Evolutionary conservation across 2,797 vertebrate genomes (phyloP).

Genomic region (Lithobates pipiens): DNA sequence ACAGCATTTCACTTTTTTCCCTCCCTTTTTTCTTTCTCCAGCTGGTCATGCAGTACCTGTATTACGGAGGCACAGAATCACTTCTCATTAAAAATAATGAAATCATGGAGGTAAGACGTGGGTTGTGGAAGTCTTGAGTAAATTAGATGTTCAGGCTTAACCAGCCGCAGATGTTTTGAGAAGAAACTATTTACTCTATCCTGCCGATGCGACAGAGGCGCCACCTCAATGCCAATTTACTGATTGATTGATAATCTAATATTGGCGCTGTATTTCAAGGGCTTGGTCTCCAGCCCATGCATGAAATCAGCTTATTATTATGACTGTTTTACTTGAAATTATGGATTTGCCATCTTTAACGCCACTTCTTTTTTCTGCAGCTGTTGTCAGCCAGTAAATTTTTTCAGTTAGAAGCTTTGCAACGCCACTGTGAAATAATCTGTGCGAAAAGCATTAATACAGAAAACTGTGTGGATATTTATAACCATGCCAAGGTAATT

Average conservation of each 20-base stretch:
- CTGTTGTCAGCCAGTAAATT: conserved; percentile 97
- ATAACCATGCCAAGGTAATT: conserved; percentile 93
- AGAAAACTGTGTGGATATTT: conserved; percentile 97
- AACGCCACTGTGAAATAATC: conserved; percentile 99
- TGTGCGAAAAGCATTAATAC: conserved; percentile 97
- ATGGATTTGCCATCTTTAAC: background rate
- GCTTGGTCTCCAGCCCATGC: background rate
- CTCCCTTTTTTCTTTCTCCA: conserved; percentile 75
- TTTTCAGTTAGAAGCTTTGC: conserved; percentile 97
- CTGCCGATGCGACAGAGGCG: background rate
- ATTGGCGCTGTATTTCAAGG: conserved; percentile 1
- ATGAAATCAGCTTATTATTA: conserved; percentile 25
- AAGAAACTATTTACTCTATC: conserved; percentile 12
- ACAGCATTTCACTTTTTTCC: conserved; percentile 40
- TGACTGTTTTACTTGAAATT: background rate
- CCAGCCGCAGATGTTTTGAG: conserved; percentile 29
- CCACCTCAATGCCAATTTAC: conserved; percentile 5
- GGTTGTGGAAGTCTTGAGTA: conserved; percentile 13
- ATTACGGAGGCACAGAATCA: conserved; percentile 93
- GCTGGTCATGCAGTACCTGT: conserved; percentile 99
- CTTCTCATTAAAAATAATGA: conserved; percentile 97
- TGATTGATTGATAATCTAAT: conserved; percentile 34
- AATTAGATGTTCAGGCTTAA: conserved; percentile 18
- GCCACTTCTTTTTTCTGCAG: conserved; percentile 73
- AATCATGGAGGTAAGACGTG: conserved; percentile 91